Evolutionary conservation across 2,888 invertebrate species (phyloP).

Genomic region (Lycia hirtaria): DNA sequence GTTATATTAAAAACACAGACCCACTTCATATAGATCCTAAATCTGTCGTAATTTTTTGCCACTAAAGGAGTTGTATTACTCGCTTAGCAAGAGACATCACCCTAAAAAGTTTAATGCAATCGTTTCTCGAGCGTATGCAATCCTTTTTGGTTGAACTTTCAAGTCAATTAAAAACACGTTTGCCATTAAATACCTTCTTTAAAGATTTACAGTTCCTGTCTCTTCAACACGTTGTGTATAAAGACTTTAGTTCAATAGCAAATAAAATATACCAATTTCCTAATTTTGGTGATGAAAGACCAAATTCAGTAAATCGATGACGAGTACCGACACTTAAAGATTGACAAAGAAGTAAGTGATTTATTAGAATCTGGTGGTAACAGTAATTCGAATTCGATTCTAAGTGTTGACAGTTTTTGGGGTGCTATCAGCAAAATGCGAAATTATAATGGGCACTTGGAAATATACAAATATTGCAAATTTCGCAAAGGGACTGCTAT

Average conservation of each 20-base stretch:
- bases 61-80: background rate
- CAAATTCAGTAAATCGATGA: no score
- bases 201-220: background rate
- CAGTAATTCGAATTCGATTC: no score
- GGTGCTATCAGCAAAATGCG: no score
- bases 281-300: no score
- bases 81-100: background rate
- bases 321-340: no score
- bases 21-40: background rate
- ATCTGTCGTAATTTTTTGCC: background rate
- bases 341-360: no score
- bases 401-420: no score
- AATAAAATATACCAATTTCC: no score
- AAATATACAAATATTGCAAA: no score
- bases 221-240: background rate
- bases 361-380: no score
- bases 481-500: no score
- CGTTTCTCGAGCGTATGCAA: background rate
- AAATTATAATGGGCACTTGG: no score
- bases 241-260: background rate
- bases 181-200: background rate
- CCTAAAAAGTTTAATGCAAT: background rate
- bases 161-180: background rate
- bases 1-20: background rate
- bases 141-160: background rate